Percentiles rank a stretch among this genome's conserved stretches.
Conservation (phyloP, 92 coral and sea anemone genomes). For the Chrysogorgia sp. region DNA sequence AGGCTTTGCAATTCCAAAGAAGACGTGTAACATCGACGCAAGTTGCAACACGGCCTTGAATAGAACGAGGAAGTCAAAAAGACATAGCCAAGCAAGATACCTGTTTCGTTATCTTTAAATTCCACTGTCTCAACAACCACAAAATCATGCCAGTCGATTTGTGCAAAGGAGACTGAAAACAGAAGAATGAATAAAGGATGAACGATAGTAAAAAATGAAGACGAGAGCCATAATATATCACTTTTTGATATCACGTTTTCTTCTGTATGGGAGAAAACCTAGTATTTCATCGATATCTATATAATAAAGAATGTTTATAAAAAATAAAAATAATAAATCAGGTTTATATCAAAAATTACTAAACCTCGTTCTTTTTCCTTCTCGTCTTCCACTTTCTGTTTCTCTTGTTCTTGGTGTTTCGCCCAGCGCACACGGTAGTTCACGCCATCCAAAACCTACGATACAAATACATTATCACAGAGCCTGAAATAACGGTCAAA, state of each 20-base stretch:
- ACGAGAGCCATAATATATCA: background rate
- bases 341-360: no score
- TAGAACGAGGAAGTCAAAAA: no score
- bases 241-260: background rate
- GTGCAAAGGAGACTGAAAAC: constrained; percentile 88
- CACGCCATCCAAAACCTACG: constrained; percentile 81
- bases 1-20: background rate
- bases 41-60: no score
- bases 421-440: constrained; percentile 97
- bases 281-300: no score
- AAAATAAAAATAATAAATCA: background rate
- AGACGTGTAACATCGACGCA: background rate
- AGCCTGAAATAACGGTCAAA: no score
- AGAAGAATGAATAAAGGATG: background rate
- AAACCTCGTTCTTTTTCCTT: constrained; percentile 90
- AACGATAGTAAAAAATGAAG: background rate
- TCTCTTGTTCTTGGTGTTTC: constrained; percentile 85
- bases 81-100: no score
- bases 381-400: constrained; percentile 94
- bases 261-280: no score
- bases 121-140: constrained; percentile 99
- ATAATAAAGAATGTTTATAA: no score
- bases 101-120: constrained; percentile 87
- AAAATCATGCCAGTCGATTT: constrained; percentile 99
- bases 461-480: background rate